These are phyloP conservation scores for Standfussiana lucernea DNA, from an alignment of 2,888 invertebrate genomes.

Conservation along the genomic window DNA sequence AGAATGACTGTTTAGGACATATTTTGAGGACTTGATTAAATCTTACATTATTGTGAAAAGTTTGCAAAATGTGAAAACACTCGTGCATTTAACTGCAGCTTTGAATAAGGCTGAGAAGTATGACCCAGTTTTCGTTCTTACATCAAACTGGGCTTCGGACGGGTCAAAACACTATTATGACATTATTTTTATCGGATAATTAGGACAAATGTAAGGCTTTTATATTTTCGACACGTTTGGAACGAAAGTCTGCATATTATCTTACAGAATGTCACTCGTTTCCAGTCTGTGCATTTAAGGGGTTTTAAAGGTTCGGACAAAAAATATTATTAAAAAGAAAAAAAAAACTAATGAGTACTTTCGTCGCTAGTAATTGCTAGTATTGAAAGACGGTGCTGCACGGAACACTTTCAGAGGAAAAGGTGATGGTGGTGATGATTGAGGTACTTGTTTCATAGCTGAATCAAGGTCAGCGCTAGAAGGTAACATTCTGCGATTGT, in stretches of 20 bases:
- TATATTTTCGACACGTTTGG: not conserved
- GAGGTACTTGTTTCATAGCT: not conserved
- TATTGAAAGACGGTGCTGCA: not conserved
- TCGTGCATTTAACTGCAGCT: not conserved
- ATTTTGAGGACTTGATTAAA: not conserved
- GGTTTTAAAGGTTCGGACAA: not conserved
- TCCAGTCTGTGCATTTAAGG: not conserved
- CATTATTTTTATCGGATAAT: not conserved
- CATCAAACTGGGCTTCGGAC: not conserved
- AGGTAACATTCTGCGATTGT: not conserved
- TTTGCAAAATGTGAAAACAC: not conserved
- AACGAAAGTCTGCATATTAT: not conserved
- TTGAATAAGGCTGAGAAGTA: not conserved
- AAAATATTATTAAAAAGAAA: not conserved
- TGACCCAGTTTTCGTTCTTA: not conserved
- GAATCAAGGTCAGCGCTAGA: constrained; percentile 10
- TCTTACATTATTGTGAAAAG: not conserved
- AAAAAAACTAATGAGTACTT: not conserved
- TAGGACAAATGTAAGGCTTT: not conserved
- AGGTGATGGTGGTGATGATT: not conserved
- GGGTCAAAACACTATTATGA: not conserved
- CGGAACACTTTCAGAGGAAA: not conserved
- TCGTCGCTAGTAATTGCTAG: not conserved
- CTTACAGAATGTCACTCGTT: not conserved
- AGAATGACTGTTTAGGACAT: not conserved